A percentile compares a stretch with the other conserved stretches of the same genome.
Evolutionary conservation across 1,140 invertebrate species (phyloP).

Genomic region (Apis dorsata): DNA sequence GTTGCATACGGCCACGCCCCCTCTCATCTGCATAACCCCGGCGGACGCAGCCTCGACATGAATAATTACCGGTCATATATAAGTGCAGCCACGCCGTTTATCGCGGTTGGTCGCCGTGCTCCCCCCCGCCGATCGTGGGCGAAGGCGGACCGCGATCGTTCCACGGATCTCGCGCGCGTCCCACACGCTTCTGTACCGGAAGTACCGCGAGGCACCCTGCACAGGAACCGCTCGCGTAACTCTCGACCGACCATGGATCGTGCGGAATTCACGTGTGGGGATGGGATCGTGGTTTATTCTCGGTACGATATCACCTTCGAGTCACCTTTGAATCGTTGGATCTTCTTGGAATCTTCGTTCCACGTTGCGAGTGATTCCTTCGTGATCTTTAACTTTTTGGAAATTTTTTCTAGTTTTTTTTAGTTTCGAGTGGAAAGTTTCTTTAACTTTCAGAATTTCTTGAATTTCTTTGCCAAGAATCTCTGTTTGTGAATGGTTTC

Average conservation of each 20-base stretch:
- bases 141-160: slow-evolving; percentile 16
- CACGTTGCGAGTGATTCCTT: neutral
- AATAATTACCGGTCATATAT: slow-evolving; percentile 70
- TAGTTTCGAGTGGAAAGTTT: neutral
- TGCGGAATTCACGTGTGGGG: slow-evolving; percentile 23
- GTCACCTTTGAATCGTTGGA: too few relatives aligned
- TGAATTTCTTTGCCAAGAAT: neutral
- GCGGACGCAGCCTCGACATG: slow-evolving; percentile 68
- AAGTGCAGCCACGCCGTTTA: slow-evolving; percentile 49
- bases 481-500: too few relatives aligned
- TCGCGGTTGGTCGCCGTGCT: slow-evolving; percentile 47
- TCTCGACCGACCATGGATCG: neutral
- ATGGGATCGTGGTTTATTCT: slow-evolving; percentile 12
- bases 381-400: accelerated
- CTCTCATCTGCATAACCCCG: slow-evolving; percentile 68
- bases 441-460: neutral
- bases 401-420: neutral
- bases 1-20: slow-evolving; percentile 18
- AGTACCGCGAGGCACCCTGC: neutral
- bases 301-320: too few relatives aligned
- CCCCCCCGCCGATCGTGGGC: slow-evolving; percentile 14
- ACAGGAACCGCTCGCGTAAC: slow-evolving; percentile 9
- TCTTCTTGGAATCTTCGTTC: too few relatives aligned
- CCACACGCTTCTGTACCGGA: slow-evolving; percentile 32
- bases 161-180: slow-evolving; percentile 34